These are phyloP conservation scores for Apotomis turbidana DNA, from an alignment of 2,888 invertebrate species.

Conservation along the genomic window DNA sequence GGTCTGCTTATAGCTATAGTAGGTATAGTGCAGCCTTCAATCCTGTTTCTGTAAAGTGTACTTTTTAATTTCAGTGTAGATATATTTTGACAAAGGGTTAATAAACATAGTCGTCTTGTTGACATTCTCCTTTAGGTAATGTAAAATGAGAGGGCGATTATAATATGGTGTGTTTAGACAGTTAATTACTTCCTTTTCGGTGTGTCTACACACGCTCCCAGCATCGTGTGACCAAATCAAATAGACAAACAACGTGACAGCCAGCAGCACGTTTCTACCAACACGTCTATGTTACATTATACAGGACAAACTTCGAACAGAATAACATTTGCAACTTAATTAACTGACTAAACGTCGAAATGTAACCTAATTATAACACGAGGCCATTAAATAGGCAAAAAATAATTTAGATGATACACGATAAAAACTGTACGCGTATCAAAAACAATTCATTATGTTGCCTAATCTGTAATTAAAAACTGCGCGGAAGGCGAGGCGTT, in stretches of 20 bases:
- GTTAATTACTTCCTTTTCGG: too few species aligned
- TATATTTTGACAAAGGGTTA: too few species aligned
- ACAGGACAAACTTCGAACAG: slow-evolving; percentile 11
- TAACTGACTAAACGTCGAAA: slow-evolving; percentile 13
- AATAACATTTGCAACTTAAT: slow-evolving; percentile 27
- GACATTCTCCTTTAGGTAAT: too few species aligned
- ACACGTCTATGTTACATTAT: slow-evolving; percentile 7
- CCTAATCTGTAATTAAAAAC: slow-evolving; percentile 20
- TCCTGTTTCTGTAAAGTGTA: too few species aligned
- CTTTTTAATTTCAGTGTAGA: too few species aligned
- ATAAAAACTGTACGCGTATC: slow-evolving; percentile 31
- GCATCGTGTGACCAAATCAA: neutral
- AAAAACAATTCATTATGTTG: slow-evolving; percentile 23
- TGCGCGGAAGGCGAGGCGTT: slow-evolving; percentile 17
- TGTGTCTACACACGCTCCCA: neutral
- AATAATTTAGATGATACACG: slow-evolving; percentile 16
- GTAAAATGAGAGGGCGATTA: too few species aligned
- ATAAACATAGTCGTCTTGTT: too few species aligned
- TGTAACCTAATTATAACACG: slow-evolving; percentile 27
- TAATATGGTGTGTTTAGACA: too few species aligned
- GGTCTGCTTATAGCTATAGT: too few species aligned
- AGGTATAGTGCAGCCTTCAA: too few species aligned
- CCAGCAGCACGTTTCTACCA: slow-evolving; percentile 4
- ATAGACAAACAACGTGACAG: slow-evolving; percentile 15
- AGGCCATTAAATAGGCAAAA: slow-evolving; percentile 23